Percentiles rank a stretch among this genome's conserved stretches.
These are phyloP conservation scores for Buceros bicornis DNA, from an alignment of 2,797 vertebrate genomes.

Conservation along the genomic window DNA sequence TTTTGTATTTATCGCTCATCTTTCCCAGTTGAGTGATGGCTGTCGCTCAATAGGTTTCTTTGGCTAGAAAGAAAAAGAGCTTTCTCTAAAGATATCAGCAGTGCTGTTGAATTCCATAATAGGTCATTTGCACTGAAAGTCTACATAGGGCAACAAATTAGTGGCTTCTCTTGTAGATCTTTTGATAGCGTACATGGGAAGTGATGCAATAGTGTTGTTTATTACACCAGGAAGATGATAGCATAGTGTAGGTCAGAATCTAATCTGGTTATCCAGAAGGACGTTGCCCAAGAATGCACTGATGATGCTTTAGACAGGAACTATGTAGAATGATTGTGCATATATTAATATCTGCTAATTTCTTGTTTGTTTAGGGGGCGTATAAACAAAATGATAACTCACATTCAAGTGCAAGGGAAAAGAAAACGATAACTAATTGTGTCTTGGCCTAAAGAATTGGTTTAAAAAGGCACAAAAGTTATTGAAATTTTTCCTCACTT, in stretches of 20 bases:
- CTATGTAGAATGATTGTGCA: not conserved
- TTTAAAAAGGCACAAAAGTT: not conserved
- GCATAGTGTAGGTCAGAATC: not conserved
- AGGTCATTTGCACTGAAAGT: not conserved
- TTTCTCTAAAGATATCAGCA: slow-evolving; percentile 23
- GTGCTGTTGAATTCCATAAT: not conserved
- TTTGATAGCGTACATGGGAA: not conserved
- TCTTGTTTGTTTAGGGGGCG: not conserved
- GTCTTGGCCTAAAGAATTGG: not conserved
- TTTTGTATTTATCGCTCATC: slow-evolving; percentile 4
- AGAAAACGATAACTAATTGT: not conserved
- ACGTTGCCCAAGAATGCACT: not conserved
- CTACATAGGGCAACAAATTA: not conserved
- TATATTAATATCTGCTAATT: not conserved
- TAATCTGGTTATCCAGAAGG: not conserved
- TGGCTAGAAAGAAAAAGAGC: not conserved
- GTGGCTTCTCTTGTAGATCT: slow-evolving; percentile 16
- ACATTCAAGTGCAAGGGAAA: not conserved
- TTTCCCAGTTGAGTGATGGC: slow-evolving; percentile 30
- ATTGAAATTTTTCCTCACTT: not conserved
- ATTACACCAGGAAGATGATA: not conserved
- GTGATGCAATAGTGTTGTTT: not conserved
- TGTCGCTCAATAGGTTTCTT: slow-evolving; percentile 40
- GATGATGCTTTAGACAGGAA: not conserved
- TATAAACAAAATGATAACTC: not conserved